phyloP scores from a whole-genome alignment of 2,113 vertebrate species.

The Nibea albiflora region DNA sequence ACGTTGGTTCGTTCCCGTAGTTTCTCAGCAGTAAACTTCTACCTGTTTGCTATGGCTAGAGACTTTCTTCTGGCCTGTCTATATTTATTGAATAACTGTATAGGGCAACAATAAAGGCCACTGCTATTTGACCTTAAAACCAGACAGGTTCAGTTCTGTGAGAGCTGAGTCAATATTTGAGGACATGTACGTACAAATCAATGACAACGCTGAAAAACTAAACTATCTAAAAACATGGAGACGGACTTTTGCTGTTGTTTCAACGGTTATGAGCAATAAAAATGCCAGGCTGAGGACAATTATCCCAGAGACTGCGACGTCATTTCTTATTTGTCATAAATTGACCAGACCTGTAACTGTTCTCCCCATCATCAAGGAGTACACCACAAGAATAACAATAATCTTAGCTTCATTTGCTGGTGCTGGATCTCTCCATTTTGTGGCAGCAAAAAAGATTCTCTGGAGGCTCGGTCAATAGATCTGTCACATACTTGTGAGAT shows the following conservation, averaged over 20 bases:
- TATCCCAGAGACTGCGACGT: neutral
- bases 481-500: slow-evolving; percentile 11
- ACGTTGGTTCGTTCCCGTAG: slow-evolving; percentile 56
- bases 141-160: neutral
- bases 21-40: slow-evolving; percentile 49
- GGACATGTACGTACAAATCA: slow-evolving; percentile 10
- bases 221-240: neutral
- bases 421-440: slow-evolving; percentile 6
- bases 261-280: slow-evolving; percentile 30
- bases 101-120: slow-evolving; percentile 6
- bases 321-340: slow-evolving; percentile 7
- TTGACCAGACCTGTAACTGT: slow-evolving; percentile 10
- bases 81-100: slow-evolving; percentile 21
- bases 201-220: neutral
- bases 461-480: slow-evolving; percentile 13
- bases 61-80: neutral
- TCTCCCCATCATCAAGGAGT: neutral
- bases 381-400: slow-evolving; percentile 6
- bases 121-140: slow-evolving; percentile 43
- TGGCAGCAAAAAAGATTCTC: neutral
- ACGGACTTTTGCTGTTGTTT: slow-evolving; percentile 17
- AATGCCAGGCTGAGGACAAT: neutral
- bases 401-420: neutral
- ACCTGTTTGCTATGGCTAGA: slow-evolving; percentile 19
- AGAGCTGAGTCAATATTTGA: slow-evolving; percentile 49